phyloP scores from a whole-genome alignment of 2,113 vertebrate species.

The Xenotilapia flavipinnis region DNA sequence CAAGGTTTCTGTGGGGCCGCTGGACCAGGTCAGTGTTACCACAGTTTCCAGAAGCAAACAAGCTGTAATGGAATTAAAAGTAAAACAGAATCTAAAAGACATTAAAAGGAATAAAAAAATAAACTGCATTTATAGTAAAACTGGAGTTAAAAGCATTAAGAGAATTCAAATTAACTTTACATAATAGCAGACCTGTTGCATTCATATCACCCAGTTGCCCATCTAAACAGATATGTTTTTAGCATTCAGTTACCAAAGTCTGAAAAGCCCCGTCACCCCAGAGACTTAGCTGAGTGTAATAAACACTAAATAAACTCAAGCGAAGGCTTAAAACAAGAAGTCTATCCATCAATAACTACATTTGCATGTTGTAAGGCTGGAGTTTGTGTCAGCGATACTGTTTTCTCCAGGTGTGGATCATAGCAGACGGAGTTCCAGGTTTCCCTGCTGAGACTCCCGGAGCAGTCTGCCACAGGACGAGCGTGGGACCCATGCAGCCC shows the following conservation, averaged over 20 bases:
- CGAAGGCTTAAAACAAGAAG: not conserved
- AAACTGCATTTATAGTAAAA: not conserved
- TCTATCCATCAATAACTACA: not conserved
- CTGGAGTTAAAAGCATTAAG: not conserved
- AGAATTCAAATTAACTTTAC: not conserved
- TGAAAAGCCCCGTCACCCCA: not conserved
- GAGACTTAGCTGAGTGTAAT: not conserved
- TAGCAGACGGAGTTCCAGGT: conserved; percentile 86
- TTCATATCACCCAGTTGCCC: not conserved
- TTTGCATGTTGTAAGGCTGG: not conserved
- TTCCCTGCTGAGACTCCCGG: conserved; percentile 82
- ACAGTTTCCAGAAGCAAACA: not conserved
- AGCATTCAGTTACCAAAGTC: not conserved
- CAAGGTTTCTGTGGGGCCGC: conserved; percentile 86
- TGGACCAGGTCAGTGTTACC: conserved; percentile 84
- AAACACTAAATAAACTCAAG: not conserved
- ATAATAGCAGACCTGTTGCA: not conserved
- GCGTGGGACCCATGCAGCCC: conserved; percentile 84
- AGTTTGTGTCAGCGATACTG: not conserved
- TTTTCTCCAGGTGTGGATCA: conserved; percentile 86
- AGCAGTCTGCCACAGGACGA: conserved; percentile 81
- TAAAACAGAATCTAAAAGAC: not conserved
- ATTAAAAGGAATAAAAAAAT: not conserved
- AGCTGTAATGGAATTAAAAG: not conserved
- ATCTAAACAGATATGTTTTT: not conserved